Evolutionary conservation across 2,797 vertebrate species (phyloP), one percentile per base, ranked within the genome.

Genomic region (Myotis findleyi): DNA sequence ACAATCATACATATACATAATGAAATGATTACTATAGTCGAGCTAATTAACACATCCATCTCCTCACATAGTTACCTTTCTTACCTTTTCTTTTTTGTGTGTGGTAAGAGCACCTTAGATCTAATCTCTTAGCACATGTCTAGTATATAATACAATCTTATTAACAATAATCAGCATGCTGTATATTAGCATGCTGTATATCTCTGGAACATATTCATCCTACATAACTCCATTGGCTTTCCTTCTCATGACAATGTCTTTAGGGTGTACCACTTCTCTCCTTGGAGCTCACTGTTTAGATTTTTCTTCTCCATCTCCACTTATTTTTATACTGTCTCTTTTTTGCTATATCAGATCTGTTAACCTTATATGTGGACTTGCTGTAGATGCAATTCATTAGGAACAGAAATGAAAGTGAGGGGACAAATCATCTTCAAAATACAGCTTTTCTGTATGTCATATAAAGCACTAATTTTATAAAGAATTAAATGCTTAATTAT

Each of bases 391-490:
- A 89, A 30, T 8, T n/a, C 25, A 76, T 68, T 82, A 55, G 47
- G 30, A 73, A 95, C 1, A 87, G 6, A 93, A 95, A 75, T 0
- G 7, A 93, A 94, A 77, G 9, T 21, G 47, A 90, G 20, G 30
- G 7, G 41, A 75, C 57, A 92, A 84, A 38, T 76, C 23, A n/a
- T 27, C 38, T 57, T 80, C 86, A 94, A 92, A 88, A 80, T 87
- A 4, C 18, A 89, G 16, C 7, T 93, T 44, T 83, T 17, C 20
- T 90, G 0, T 66, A 62, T 2, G 59, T 53, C 30, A 76, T 57
- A 87, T 69, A 68, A 90, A 89, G 75, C 38, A 84, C 25, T 53
- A 92, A 66, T 55, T 89, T 79, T 51, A 12, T 47, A 73, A 93
- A n/a, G 30, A 93, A 47, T 59, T 27, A 84, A 77, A 68, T 73